These are phyloP conservation scores for Dryobates pubescens DNA, from an alignment of 2,797 vertebrate species.

Conservation along the genomic window DNA sequence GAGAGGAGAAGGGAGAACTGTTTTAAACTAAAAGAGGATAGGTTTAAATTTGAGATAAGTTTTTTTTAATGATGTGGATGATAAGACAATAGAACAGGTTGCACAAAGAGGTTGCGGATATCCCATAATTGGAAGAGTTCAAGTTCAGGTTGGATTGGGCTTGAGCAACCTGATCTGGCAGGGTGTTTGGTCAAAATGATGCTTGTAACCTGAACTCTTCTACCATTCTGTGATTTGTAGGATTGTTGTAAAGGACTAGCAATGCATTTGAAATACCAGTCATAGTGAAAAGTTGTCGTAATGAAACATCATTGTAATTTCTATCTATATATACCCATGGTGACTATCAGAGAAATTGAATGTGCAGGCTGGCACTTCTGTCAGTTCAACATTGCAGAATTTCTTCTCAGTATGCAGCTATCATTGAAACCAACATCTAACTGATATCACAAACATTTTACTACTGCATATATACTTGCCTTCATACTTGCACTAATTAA, in stretches of 20 bases:
- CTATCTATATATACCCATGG: neutral
- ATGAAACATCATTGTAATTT: neutral
- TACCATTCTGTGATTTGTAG: neutral
- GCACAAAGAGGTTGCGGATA: neutral
- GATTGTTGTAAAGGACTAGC: neutral
- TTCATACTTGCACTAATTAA: neutral
- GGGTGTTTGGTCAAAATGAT: neutral
- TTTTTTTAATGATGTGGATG: neutral
- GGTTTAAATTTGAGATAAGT: neutral
- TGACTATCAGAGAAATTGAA: neutral
- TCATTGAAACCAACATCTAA: neutral
- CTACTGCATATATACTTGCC: neutral
- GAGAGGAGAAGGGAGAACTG: neutral
- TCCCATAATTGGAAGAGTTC: neutral
- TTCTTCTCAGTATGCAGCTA: neutral
- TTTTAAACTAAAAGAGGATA: neutral
- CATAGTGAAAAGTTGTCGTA: neutral
- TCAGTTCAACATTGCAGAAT: neutral
- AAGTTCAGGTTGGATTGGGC: neutral
- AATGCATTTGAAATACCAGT: neutral
- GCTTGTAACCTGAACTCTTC: neutral
- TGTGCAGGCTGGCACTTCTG: neutral
- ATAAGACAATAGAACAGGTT: neutral
- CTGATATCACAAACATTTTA: neutral
- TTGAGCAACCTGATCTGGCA: neutral